These are phyloP conservation scores for Apis dorsata DNA, from an alignment of 1,140 invertebrate genomes.

Conservation along the genomic window DNA sequence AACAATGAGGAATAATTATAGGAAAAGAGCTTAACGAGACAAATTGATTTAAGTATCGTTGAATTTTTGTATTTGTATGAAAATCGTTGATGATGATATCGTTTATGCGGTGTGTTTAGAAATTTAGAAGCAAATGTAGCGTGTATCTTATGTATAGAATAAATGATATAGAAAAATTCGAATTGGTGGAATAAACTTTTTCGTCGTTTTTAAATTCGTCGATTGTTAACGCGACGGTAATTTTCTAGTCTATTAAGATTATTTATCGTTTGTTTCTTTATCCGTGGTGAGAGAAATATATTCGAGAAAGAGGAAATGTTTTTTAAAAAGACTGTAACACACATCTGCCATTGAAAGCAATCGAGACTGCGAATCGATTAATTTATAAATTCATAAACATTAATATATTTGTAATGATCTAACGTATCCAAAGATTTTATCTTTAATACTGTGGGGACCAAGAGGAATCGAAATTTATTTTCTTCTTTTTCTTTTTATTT, in stretches of 20 bases:
- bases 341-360: conserved; percentile 15
- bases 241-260: not conserved
- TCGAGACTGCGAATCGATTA: conserved; percentile 30
- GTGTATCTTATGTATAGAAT: not conserved
- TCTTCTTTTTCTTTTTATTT: too few relatives aligned
- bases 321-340: conserved; percentile 10
- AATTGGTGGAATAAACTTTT: not conserved
- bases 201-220: not conserved
- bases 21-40: not conserved
- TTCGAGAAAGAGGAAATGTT: not conserved
- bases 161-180: not conserved
- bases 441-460: not conserved
- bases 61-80: not conserved
- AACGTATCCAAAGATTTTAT: not conserved
- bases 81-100: not conserved
- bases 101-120: not conserved
- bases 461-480: not conserved
- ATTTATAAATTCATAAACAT: not conserved
- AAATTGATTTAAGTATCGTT: not conserved
- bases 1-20: not conserved
- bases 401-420: not conserved
- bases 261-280: not conserved
- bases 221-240: not conserved
- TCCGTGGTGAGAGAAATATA: too few relatives aligned
- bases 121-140: not conserved